A percentile compares a stretch with the other conserved stretches of the same genome.
phyloP scores from a whole-genome alignment of 1,140 invertebrate species.

The Drosophila sproati region DNA sequence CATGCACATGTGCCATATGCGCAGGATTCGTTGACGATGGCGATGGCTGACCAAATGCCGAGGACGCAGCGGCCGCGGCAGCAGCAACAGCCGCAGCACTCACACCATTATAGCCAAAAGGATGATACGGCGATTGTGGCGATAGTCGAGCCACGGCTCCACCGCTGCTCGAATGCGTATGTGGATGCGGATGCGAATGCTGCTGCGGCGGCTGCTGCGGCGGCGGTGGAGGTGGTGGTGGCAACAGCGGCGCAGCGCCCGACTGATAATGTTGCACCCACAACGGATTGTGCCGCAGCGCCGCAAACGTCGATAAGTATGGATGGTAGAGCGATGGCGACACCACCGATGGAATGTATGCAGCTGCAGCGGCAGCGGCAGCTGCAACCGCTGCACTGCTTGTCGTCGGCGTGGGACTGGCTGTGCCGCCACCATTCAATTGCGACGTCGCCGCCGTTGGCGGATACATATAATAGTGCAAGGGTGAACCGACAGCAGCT shows the following conservation, averaged over 20 bases:
- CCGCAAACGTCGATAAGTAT: conserved; percentile 84
- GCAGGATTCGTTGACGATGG: conserved; percentile 48
- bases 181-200: conserved; percentile 50
- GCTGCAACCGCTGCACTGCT: conserved; percentile 56
- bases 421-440: conserved; percentile 57
- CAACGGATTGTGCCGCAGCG: conserved; percentile 83
- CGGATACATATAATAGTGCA: conserved; percentile 82
- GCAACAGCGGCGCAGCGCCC: conserved; percentile 71
- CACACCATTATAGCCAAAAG: conserved; percentile 76
- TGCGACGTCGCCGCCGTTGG: conserved; percentile 30
- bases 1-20: conserved; percentile 42
- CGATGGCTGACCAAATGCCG: conserved; percentile 59
- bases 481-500: conserved; percentile 53
- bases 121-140: conserved; percentile 72
- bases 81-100: conserved; percentile 69
- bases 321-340: conserved; percentile 78
- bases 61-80: conserved; percentile 65
- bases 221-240: conserved; percentile 52
- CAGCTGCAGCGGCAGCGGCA: conserved; percentile 68
- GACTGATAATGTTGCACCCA: conserved; percentile 86
- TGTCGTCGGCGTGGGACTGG: conserved; percentile 46
- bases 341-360: conserved; percentile 80
- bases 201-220: conserved; percentile 48
- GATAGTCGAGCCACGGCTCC: conserved; percentile 59
- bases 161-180: conserved; percentile 37